A percentile compares a stretch with the other conserved stretches of the same genome.
These are phyloP conservation scores for Cirrhinus mrigala DNA, from an alignment of 2,797 vertebrate species.

Conservation along the genomic window DNA sequence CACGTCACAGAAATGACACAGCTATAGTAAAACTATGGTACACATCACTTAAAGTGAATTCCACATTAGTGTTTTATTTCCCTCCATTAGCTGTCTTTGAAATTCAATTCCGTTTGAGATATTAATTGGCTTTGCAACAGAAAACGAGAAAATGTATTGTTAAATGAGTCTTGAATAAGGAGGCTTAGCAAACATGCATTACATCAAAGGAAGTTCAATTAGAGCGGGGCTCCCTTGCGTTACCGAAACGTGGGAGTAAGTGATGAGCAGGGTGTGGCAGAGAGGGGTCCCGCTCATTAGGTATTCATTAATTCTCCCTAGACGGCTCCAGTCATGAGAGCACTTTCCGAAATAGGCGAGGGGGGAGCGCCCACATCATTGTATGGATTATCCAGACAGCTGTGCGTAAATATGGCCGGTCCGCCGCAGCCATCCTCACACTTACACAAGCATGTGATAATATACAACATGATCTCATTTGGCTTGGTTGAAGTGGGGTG, in stretches of 20 bases:
- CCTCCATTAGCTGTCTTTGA: constrained; percentile 58
- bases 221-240: constrained; percentile 53
- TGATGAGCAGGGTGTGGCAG: constrained; percentile 34
- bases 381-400: constrained; percentile 4
- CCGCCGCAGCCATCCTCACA: not conserved
- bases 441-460: constrained; percentile 34
- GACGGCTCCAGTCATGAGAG: constrained; percentile 37
- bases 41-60: not conserved
- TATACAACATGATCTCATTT: constrained; percentile 26
- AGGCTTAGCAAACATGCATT: constrained; percentile 61
- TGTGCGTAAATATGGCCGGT: constrained; percentile 10
- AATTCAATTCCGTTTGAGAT: constrained; percentile 60
- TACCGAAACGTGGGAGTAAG: constrained; percentile 13
- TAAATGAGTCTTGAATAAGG: constrained; percentile 66
- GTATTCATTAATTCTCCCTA: constrained; percentile 47
- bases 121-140: constrained; percentile 70
- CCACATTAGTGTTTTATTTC: constrained; percentile 31
- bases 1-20: not conserved
- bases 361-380: not conserved
- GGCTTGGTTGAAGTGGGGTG: constrained; percentile 14
- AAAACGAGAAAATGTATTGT: constrained; percentile 66
- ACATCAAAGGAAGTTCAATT: constrained; percentile 71
- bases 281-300: constrained; percentile 56
- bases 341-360: not conserved
- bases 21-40: not conserved